Conservation (phyloP, 2,113 vertebrate species). For the Chaetops frenatus region DNA sequence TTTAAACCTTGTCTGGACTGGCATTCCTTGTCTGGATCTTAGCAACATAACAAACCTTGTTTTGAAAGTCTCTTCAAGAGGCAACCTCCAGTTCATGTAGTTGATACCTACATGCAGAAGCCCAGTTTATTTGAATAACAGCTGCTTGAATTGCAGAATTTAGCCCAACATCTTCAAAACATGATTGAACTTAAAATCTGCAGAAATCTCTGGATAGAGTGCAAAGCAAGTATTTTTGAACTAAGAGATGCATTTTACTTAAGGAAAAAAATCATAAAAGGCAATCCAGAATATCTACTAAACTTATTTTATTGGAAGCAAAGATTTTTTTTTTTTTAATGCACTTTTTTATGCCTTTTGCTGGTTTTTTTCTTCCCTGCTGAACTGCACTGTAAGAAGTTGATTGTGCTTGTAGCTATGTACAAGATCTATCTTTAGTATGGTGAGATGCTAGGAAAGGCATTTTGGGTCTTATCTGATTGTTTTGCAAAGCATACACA, state of each 20-base stretch:
- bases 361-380: neutral
- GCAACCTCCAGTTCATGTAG: neutral
- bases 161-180: neutral
- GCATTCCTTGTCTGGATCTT: constrained; percentile 39
- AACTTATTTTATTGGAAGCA: neutral
- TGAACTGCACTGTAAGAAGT: neutral
- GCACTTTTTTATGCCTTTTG: neutral
- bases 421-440: neutral
- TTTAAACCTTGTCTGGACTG: constrained; percentile 26
- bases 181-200: neutral
- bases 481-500: neutral
- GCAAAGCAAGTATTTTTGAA: neutral
- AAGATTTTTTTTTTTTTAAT: neutral
- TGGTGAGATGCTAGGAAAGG: neutral
- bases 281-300: neutral
- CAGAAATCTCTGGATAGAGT: neutral
- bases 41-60: constrained; percentile 54
- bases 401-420: neutral
- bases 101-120: neutral
- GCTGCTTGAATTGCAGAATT: neutral
- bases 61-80: constrained; percentile 3
- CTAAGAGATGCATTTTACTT: neutral
- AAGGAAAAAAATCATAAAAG: neutral
- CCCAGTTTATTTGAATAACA: neutral
- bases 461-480: constrained; percentile 1